These are phyloP conservation scores for Trachymyrmex septentrionalis DNA, from an alignment of 1,140 invertebrate genomes.

Conservation along the genomic window DNA sequence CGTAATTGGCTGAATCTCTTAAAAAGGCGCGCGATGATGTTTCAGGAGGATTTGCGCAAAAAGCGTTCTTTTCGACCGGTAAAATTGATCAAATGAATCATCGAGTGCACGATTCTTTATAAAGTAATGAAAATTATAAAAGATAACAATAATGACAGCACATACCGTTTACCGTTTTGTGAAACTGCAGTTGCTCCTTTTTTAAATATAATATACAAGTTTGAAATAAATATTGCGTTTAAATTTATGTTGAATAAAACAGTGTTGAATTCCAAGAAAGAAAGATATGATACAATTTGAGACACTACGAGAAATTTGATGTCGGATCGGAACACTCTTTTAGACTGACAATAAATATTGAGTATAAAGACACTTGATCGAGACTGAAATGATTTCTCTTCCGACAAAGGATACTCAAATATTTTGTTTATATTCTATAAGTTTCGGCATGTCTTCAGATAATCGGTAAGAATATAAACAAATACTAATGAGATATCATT, in stretches of 20 bases:
- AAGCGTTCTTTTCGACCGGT: conserved; percentile 3
- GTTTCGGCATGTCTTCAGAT: no score
- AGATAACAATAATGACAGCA: background rate
- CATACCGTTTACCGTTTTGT: background rate
- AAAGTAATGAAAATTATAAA: conserved; percentile 1
- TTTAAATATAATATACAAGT: background rate
- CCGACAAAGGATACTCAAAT: background rate
- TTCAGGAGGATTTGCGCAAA: background rate
- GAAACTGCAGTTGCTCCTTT: background rate
- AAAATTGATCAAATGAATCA: background rate
- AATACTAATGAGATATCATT: background rate
- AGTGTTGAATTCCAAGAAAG: background rate
- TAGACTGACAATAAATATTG: background rate
- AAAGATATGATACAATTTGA: background rate
- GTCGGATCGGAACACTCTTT: no score
- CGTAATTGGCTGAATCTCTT: conserved; percentile 41
- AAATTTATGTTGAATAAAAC: background rate
- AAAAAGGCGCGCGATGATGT: conserved; percentile 3
- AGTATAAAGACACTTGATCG: background rate
- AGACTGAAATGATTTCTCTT: background rate
- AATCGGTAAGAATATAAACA: background rate
- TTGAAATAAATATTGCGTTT: background rate
- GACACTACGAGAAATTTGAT: background rate
- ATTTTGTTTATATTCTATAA: background rate
- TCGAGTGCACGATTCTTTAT: background rate